Conservation (phyloP, 2,888 invertebrate species). For the Apocheima hispidaria region DNA sequence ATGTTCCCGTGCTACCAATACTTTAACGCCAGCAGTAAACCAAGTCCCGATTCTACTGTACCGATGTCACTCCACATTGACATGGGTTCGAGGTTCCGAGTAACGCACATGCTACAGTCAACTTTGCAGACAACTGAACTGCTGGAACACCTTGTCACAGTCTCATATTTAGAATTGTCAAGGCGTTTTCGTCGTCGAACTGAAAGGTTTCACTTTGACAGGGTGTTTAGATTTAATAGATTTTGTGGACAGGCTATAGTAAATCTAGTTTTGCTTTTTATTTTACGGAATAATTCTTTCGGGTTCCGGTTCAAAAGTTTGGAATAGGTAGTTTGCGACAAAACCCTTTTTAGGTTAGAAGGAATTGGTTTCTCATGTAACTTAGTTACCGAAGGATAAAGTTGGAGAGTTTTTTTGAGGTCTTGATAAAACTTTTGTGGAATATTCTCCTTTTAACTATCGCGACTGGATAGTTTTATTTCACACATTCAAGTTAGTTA, state of each 20-base stretch:
- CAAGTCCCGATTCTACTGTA: conserved; percentile 41
- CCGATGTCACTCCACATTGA: conserved; percentile 46
- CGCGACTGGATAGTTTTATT: background rate
- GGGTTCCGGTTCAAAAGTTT: conserved; percentile 44
- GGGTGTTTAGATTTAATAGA: background rate
- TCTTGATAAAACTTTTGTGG: conserved; percentile 11
- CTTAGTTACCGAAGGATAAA: conserved; percentile 36
- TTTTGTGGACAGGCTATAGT: conserved; percentile 34
- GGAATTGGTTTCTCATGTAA: conserved; percentile 45
- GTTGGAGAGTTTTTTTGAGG: conserved; percentile 24
- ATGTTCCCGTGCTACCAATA: conserved; percentile 40
- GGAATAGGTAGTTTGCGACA: conserved; percentile 44
- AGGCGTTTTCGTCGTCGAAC: background rate
- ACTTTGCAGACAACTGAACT: conserved; percentile 17
- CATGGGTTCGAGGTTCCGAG: conserved; percentile 45
- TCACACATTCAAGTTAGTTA: background rate
- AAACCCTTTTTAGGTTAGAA: conserved; percentile 46
- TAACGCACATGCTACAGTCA: conserved; percentile 39
- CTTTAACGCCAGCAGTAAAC: conserved; percentile 42
- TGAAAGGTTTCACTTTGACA: conserved; percentile 1
- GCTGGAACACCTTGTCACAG: conserved; percentile 16
- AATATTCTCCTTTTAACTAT: background rate
- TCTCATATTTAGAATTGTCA: background rate
- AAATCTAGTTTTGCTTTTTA: conserved; percentile 58
- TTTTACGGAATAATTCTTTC: conserved; percentile 49